phyloP scores from a whole-genome alignment of 2,888 invertebrate genomes.

The Cybosia mesomella region DNA sequence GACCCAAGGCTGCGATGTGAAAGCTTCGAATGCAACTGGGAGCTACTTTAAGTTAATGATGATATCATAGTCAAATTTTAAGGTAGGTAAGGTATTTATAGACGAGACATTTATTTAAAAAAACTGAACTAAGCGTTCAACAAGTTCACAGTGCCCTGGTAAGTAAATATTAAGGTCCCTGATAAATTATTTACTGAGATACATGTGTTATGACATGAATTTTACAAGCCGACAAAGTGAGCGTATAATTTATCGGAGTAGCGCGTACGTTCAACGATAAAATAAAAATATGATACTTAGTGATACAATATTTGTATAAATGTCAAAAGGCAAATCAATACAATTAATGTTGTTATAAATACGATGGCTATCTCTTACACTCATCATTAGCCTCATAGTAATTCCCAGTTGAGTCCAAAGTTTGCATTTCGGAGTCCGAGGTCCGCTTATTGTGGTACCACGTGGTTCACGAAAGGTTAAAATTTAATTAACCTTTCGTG shows the following conservation, averaged over 20 bases:
- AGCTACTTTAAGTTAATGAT: background rate
- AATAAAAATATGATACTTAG: slow-evolving; percentile 15
- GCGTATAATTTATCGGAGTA: slow-evolving; percentile 18
- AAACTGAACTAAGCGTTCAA: background rate
- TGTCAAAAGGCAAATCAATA: slow-evolving; percentile 1
- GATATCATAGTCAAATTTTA: background rate
- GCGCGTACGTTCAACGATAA: background rate
- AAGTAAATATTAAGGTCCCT: slow-evolving; percentile 40
- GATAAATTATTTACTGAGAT: slow-evolving; percentile 35
- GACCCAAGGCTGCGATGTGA: no score
- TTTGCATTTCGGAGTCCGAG: no score
- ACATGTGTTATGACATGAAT: slow-evolving; percentile 17
- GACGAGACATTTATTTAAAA: background rate
- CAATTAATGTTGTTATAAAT: slow-evolving; percentile 3
- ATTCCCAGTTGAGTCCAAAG: no score
- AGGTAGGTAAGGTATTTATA: no score
- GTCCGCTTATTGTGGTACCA: no score
- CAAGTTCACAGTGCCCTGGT: slow-evolving; percentile 5
- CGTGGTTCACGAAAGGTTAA: no score
- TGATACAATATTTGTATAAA: slow-evolving; percentile 5
- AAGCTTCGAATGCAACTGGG: background rate
- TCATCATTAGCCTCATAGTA: no score
- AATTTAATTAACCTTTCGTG: no score
- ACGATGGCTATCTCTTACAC: background rate
- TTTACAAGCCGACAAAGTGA: slow-evolving; percentile 8